A percentile compares a stretch with the other conserved stretches of the same genome.
Conservation (phyloP, 2,113 vertebrate genomes). For the Typhlomys cinereus region DNA sequence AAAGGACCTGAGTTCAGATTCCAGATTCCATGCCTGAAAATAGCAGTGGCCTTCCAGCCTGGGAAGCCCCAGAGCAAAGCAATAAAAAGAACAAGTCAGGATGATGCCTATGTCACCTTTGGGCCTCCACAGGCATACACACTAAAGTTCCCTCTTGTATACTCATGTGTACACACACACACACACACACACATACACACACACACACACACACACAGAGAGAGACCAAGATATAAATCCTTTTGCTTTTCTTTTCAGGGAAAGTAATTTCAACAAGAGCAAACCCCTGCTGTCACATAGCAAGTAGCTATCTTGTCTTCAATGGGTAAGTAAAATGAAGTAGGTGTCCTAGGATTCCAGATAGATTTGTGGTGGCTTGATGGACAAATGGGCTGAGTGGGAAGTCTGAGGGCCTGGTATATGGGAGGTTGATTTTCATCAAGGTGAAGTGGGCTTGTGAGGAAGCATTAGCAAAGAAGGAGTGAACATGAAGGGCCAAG, state of each 20-base stretch:
- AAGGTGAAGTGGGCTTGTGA: not conserved
- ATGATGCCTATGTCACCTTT: too few relatives aligned
- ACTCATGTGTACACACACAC: too few relatives aligned
- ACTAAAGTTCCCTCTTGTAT: too few relatives aligned
- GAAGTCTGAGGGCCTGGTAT: not conserved
- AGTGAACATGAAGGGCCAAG: not conserved
- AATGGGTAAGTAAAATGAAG: not conserved
- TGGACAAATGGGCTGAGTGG: not conserved
- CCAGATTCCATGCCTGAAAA: too few relatives aligned
- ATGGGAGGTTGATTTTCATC: not conserved
- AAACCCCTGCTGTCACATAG: not conserved
- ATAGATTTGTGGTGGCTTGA: not conserved
- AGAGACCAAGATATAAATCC: too few relatives aligned
- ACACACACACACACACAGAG: too few relatives aligned
- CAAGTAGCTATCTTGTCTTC: not conserved
- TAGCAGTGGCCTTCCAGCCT: too few relatives aligned
- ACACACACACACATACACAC: too few relatives aligned
- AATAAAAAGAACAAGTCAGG: too few relatives aligned
- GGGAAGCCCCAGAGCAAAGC: too few relatives aligned
- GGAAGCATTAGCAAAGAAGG: fast-evolving
- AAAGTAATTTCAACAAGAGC: not conserved
- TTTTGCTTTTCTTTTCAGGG: not conserved
- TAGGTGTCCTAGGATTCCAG: not conserved
- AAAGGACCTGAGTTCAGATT: too few relatives aligned
- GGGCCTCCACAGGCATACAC: too few relatives aligned